Evolutionary conservation across 2,888 invertebrate genomes (phyloP).

Genomic region (Chloromyia formosa): DNA sequence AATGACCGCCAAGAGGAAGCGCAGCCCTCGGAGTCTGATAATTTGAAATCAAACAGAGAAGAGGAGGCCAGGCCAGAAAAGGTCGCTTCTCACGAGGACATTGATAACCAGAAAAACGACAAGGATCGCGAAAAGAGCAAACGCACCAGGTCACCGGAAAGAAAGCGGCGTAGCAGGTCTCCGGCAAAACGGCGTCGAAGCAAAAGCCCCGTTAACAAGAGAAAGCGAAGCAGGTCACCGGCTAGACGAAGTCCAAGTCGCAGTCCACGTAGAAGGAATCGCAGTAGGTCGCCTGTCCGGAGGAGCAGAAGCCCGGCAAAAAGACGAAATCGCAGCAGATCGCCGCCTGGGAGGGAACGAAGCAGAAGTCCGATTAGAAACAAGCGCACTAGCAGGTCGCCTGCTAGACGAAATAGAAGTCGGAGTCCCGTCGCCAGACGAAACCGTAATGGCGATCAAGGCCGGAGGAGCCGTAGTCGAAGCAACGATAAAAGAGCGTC

Average conservation of each 20-base stretch:
- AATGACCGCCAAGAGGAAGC: not conserved
- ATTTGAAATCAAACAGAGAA: not conserved
- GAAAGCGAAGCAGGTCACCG: conserved; percentile 22
- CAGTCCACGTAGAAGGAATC: conserved; percentile 1
- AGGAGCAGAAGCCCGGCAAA: conserved; percentile 18
- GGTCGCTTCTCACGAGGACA: no score
- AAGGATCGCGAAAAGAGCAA: not conserved
- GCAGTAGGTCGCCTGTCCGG: not conserved
- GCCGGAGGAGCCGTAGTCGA: not conserved
- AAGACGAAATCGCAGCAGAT: not conserved
- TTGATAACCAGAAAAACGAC: no score
- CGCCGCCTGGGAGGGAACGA: not conserved
- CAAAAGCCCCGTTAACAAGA: not conserved
- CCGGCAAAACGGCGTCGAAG: not conserved
- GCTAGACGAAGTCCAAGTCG: conserved; percentile 2
- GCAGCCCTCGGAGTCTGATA: not conserved
- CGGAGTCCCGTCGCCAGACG: not conserved
- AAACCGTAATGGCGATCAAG: not conserved
- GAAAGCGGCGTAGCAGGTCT: not conserved
- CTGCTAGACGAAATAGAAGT: conserved; percentile 2
- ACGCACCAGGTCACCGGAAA: not conserved
- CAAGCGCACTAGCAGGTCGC: not conserved
- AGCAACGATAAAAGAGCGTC: not conserved
- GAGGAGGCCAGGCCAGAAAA: not conserved
- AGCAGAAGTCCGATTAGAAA: not conserved